Base-by-base conservation (phyloP, 2,113 vertebrate genomes). In the Leptobrachium ailaonicum region DNA sequence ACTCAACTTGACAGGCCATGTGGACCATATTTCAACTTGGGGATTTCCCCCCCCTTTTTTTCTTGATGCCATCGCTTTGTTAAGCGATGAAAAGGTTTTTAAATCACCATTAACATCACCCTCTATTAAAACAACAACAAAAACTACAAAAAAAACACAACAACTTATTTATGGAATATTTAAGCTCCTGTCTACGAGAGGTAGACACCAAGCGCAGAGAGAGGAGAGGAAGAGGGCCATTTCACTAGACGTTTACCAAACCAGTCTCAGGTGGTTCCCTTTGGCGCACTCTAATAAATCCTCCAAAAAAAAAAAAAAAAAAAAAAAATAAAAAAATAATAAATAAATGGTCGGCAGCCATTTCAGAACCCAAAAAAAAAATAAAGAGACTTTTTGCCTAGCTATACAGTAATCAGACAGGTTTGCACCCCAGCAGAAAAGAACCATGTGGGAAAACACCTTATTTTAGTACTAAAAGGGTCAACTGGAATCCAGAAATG, bases 1-100 rank as follows among this genome's bases (percentile, higher is more conserved):
- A 80, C 63, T 53, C 63, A 80, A 74, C 45, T 67, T 80, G 71
- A 80, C 78, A 73, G 62, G 1, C 42, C 63, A n/a, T 41, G 50
- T 58, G 78, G 62, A n/a, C 78, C 2, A 58, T 47, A 74, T 12
- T 74, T 74, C 63, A 80, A 74, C 13, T 80, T 80, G 47, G 4
- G 4, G 20, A 32, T 32, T 32, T 1, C 20, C 53, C 63, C 20
- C 4, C 8, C 8, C 8, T 1, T 50, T 50, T 50, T 8, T 8
- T 8, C 47, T 8, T 50, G 8, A 50, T 50, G 8, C 47, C 47
- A 8, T 8, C 8, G 47, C 41, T 68, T 42, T 67, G 12, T 60
- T 60, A 12, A 60, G 56, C 56, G 2, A 4, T 60, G 10, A 12
- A 3, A 32, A 12, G 56, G 56, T 60, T 2, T 14, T 12, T 60